Percentiles rank a stretch among this genome's conserved stretches.
These are phyloP conservation scores for Periphyllus acericola DNA, from an alignment of 2,888 invertebrate species.

Conservation along the genomic window DNA sequence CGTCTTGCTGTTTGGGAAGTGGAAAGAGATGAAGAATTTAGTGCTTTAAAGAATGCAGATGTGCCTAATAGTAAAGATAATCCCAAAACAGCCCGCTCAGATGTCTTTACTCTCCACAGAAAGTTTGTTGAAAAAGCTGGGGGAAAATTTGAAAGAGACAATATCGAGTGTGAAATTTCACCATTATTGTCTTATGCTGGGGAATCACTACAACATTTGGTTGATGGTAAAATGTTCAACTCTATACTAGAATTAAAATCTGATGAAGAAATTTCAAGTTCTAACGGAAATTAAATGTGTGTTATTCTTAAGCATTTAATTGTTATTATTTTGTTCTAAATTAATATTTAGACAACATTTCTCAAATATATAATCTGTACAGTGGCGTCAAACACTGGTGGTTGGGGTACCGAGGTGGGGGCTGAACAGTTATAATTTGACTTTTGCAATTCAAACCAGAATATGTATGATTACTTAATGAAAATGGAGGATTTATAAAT, in stretches of 20 bases:
- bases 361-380: not conserved
- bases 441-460: too few relatives aligned
- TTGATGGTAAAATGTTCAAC: constrained; percentile 75
- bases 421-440: too few relatives aligned
- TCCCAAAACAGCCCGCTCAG: constrained; percentile 84
- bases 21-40: constrained; percentile 91
- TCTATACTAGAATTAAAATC: constrained; percentile 66
- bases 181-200: constrained; percentile 91
- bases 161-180: constrained; percentile 83
- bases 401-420: too few relatives aligned
- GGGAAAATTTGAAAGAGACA: constrained; percentile 75
- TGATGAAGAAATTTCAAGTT: constrained; percentile 31
- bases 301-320: not conserved
- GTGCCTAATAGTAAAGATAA: constrained; percentile 88
- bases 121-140: constrained; percentile 85
- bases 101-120: constrained; percentile 80
- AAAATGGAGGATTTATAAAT: too few relatives aligned
- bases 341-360: not conserved
- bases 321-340: not conserved
- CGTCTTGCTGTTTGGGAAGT: constrained; percentile 94
- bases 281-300: constrained; percentile 10
- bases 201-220: constrained; percentile 79
- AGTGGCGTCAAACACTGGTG: too few relatives aligned
- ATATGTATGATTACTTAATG: too few relatives aligned
- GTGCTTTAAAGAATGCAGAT: constrained; percentile 95